Base-by-base conservation (phyloP, 2,797 vertebrate species). In the Macropus fuliginosus region DNA sequence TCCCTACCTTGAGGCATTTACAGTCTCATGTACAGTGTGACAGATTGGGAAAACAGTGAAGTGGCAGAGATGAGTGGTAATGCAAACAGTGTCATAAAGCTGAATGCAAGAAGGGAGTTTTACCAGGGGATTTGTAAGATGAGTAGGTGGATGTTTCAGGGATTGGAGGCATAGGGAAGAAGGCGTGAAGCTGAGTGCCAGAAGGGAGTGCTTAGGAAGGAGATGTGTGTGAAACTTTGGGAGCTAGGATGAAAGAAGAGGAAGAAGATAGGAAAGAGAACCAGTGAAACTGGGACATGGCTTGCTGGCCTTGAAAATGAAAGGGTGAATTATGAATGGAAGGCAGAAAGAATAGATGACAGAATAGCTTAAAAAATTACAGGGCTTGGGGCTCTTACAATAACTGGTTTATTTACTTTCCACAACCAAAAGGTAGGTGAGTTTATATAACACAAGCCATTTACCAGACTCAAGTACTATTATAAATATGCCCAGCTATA, bases 1-100 rank as follows among this genome's bases (percentile, higher is more conserved):
- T 1, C 3, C 28, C 50, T 0, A 0, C 1, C 0, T 0, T 1
- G 6, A 0, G 50, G 34, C 34, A 56, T 34, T 21, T 40, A n/a
- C 10, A 0, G 56, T n/a, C 28, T 31, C 46, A 87, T 21, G 4
- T 11, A 0, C 13, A 0, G 12, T 50, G 0, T 0, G 13, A 5
- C 91, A 74, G 46, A 55, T 54, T 11, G 92, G 56, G 62, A 89
- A 46, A 46, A 31, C 1, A 1, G 46, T 13, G 0, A 10, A 46
- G 55, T 10, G 55, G 59, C 40, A 6, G 27, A 46, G 0, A 46
- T 31, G 56, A 92, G 5, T 24, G 24, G 0, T 0, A 2, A 40
- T 13, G 62, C 91, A 10, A n/a, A 66, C 28, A 40, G 56, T 0
- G 3, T n/a, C 29, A n/a, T 11, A 11, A 89, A 55, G 34, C 57